Percentiles rank a stretch among this genome's conserved stretches.
Conservation (phyloP, 2,797 vertebrate species). For the Pipistrellus pygmaeus region DNA sequence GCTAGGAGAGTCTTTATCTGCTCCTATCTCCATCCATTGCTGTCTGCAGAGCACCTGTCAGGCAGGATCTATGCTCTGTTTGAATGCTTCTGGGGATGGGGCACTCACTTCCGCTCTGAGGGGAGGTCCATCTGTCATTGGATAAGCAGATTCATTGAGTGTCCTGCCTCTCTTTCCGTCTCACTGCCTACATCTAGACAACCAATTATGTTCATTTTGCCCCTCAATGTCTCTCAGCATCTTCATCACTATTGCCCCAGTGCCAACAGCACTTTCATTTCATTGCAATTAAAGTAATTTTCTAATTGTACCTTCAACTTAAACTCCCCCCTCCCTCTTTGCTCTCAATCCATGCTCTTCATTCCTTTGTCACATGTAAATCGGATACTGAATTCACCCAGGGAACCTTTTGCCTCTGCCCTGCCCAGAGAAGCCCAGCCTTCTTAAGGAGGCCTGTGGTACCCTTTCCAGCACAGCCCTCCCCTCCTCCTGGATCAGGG, state of each 20-base stretch:
- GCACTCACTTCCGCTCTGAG: constrained; percentile 27
- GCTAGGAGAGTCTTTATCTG: constrained; percentile 16
- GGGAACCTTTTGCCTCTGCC: not conserved
- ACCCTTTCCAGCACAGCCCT: not conserved
- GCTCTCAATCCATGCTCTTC: not conserved
- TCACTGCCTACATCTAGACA: not conserved
- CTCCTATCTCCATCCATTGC: not conserved
- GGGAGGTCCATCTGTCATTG: not conserved
- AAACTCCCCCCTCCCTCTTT: not conserved
- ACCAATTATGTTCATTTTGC: constrained; percentile 35
- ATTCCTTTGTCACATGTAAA: not conserved
- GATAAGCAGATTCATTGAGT: constrained; percentile 27
- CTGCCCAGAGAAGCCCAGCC: not conserved
- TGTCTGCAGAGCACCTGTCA: constrained; percentile 12
- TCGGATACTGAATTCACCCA: not conserved
- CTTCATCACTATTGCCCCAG: not conserved
- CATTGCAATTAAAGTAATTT: not conserved
- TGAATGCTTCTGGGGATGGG: constrained; percentile 60
- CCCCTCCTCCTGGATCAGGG: not conserved
- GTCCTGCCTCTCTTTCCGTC: not conserved
- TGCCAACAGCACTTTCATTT: constrained; percentile 5
- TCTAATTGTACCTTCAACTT: constrained; percentile 7
- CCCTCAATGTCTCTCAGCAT: not conserved
- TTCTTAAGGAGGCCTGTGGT: not conserved
- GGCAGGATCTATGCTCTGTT: constrained; percentile 18